A percentile compares a stretch with the other conserved stretches of the same genome.
These are phyloP conservation scores for Enteromius paludinosus DNA, from an alignment of 2,797 vertebrate species.

Conservation along the genomic window DNA sequence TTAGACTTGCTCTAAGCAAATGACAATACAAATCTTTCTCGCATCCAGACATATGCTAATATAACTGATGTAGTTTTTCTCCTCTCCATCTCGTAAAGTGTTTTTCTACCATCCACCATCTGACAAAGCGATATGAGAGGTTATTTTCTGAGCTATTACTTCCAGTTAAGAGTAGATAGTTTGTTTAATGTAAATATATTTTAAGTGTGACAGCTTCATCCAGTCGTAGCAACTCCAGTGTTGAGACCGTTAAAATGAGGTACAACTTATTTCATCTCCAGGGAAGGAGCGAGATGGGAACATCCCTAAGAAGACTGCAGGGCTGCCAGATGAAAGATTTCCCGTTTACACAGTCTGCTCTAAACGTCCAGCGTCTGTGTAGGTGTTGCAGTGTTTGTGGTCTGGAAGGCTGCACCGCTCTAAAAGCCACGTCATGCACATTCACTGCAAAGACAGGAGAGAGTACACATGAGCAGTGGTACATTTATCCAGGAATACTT, in stretches of 20 bases:
- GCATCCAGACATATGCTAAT: constrained; percentile 45
- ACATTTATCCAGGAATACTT: background rate
- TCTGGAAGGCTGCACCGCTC: constrained; percentile 40
- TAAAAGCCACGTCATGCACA: constrained; percentile 50
- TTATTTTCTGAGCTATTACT: constrained; percentile 52
- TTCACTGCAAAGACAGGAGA: constrained; percentile 32
- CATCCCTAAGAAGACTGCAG: constrained; percentile 52
- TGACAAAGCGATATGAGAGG: constrained; percentile 46
- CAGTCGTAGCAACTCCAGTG: constrained; percentile 58
- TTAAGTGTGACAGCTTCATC: constrained; percentile 48
- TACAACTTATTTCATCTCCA: constrained; percentile 46
- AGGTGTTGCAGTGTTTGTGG: constrained; percentile 52
- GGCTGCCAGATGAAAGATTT: constrained; percentile 49
- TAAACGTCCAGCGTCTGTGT: constrained; percentile 46
- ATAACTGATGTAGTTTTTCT: constrained; percentile 43
- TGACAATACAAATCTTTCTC: constrained; percentile 40
- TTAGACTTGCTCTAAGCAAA: constrained; percentile 43
- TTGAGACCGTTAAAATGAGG: constrained; percentile 59
- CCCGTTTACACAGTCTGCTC: constrained; percentile 49
- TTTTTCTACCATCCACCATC: constrained; percentile 48
- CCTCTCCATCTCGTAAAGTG: constrained; percentile 25
- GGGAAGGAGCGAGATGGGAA: constrained; percentile 37
- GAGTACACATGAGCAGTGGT: constrained; percentile 9
- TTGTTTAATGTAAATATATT: constrained; percentile 55
- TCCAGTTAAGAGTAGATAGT: constrained; percentile 58